Base-by-base conservation (phyloP, 2,888 invertebrate species). In the Hipparchia semele region DNA sequence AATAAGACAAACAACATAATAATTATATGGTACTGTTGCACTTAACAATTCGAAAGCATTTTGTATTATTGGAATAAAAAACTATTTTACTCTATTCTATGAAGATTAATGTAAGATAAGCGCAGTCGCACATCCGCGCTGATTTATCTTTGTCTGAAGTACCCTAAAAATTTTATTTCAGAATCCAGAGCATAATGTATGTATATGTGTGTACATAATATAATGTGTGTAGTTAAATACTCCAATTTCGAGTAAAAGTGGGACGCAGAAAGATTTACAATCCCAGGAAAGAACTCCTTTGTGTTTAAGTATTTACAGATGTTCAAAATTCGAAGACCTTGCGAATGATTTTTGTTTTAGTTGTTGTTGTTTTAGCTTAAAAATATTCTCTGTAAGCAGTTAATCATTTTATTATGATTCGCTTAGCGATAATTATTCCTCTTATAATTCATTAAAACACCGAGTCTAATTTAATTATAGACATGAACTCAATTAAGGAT, bases 281-380 rank as follows among this genome's bases (percentile, higher is more conserved):
- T 72, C 59, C 33, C 68, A 69, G 72, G 72, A 73, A 73, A 72
- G 71, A 73, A 68, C 70, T 72, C 72, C 64, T 74, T 76, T 76
- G 72, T 76, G 54, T 71, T 68, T n/a, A 33, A 13, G 56, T 68
- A 64, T 72, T 54, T 72, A 68, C 73, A 74, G 33, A 68, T 68
- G 46, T 64, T 53, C 69, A 23, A 70, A 72, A 68, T 73, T 68
- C 13, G 46, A 70, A 72, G 70, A 70, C 75, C 75, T 74, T 72
- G 75, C 10, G 66, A 23, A 49, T 62, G 54, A 4, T 46, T 46
- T 58, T 58, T 61, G 49, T 72, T 0, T 23, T 23, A 23, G 23
- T 23, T 23, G 23, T 23, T 23, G 23, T 23, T 23, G 23, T 23
- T 23, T 23, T 23, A 23, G 23, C 23, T 23, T 23, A 23, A 23